Evolutionary conservation across 2,888 invertebrate genomes (phyloP), one percentile per base, ranked within the genome.

Genomic region (Priocnemis perturbator): DNA sequence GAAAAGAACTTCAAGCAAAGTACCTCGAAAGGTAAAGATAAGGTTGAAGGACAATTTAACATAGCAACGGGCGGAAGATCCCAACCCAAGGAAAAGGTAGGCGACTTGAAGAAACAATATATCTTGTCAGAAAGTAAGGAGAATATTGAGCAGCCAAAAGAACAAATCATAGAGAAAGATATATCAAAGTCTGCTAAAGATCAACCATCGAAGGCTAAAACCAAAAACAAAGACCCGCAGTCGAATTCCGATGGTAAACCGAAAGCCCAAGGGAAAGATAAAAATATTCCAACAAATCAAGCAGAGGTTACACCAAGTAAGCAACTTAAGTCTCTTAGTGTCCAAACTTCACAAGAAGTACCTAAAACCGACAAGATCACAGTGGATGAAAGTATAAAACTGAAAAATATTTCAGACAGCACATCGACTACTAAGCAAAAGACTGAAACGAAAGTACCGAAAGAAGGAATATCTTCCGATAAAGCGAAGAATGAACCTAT

Each of bases 11-110:
- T 11, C 45, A 74, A 62, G n/a, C 68, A 73, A 30, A 7, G 62
- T 21, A 19, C 30, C 0, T 53, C 63, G 14, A 73, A 73, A 67
- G 60, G 67, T 21, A 67, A 68, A n/a, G 72, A 69, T 15, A 70
- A 63, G 60, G 21, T 44, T n/a, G 72, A 68, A 52, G 63, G 58
- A 26, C 67, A 76, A 52, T 9, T 37, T 21, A 37, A 30, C n/a
- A 14, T 20, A 56, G 11, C 3, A 60, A 67, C 20, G 26, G 21
- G 21, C 17, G 67, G 67, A n/a, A 71, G 48, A 15, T 71, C 7
- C 11, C 37, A 69, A 26, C 45, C 55, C 23, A 44, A 58, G 30
- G 60, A 59, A 52, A 70, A 67, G 21, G 19, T 23, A 30, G 47
- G 37, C 11, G 66, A 75, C 53, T 7, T 48, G 3, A 2, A 26